Evolutionary conservation across 1,140 invertebrate genomes (phyloP).

Genomic region (Telenomus remus): DNA sequence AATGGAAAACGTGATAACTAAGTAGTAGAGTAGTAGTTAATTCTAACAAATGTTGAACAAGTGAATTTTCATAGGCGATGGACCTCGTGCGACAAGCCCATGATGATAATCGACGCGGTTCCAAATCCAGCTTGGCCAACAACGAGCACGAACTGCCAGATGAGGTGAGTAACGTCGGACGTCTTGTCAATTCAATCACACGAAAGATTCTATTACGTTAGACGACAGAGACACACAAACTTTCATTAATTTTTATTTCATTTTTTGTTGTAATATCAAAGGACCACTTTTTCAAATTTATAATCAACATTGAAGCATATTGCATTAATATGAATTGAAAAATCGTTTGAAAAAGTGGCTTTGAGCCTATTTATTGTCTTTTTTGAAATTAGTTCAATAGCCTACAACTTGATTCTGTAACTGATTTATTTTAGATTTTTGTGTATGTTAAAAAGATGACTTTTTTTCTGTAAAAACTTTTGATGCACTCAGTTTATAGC

Average conservation of each 20-base stretch:
- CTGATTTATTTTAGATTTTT: background rate
- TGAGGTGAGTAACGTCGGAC: constrained; percentile 69
- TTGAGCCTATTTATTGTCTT: background rate
- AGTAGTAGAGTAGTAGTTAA: too few relatives aligned
- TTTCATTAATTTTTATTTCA: constrained; percentile 14
- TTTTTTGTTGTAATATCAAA: constrained; percentile 3
- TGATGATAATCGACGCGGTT: constrained; percentile 74
- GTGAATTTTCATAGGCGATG: constrained; percentile 79
- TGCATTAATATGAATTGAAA: too few relatives aligned
- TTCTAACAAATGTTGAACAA: constrained; percentile 23
- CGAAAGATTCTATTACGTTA: constrained; percentile 41
- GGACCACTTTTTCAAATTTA: too few relatives aligned
- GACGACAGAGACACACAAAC: constrained; percentile 17
- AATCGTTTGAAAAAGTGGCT: too few relatives aligned
- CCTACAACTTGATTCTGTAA: constrained; percentile 1
- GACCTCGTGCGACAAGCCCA: constrained; percentile 94
- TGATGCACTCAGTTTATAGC: constrained; percentile 61
- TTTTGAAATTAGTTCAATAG: constrained; percentile 10
- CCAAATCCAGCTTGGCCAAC: constrained; percentile 70
- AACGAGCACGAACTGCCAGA: constrained; percentile 72
- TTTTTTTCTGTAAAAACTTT: constrained; percentile 6
- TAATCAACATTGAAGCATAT: too few relatives aligned
- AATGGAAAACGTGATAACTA: too few relatives aligned
- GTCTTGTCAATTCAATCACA: constrained; percentile 44
- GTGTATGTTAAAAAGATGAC: background rate